These are phyloP conservation scores for Oxyteleia sp. DNA, from an alignment of 2,888 invertebrate genomes.

Conservation along the genomic window DNA sequence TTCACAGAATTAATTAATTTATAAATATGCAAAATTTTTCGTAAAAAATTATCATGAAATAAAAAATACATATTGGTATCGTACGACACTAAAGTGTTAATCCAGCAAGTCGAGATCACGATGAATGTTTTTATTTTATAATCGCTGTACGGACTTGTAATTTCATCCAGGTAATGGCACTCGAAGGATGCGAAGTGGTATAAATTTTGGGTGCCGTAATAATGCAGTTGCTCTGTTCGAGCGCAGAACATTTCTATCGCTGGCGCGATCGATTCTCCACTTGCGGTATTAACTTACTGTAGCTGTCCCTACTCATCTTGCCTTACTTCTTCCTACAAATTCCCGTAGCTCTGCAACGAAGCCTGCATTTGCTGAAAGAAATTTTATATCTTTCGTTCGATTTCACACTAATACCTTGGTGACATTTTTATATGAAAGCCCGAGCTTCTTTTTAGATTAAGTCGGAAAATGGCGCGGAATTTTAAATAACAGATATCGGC, in stretches of 20 bases:
- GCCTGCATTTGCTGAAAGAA: conserved; percentile 46
- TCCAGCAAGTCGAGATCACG: conserved; percentile 4
- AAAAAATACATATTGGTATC: too few relatives aligned
- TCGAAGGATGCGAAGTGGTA: conserved; percentile 48
- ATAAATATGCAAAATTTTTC: too few relatives aligned
- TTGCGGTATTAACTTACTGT: conserved; percentile 69
- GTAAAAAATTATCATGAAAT: too few relatives aligned
- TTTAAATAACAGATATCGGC: conserved; percentile 38
- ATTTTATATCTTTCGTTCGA: conserved; percentile 60
- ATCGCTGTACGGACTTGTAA: conserved; percentile 33
- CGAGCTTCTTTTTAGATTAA: conserved; percentile 46
- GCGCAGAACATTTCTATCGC: conserved; percentile 60
- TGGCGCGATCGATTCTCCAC: conserved; percentile 65
- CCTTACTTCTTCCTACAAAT: conserved; percentile 58
- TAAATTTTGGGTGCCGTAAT: conserved; percentile 54
- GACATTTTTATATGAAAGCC: conserved; percentile 61
- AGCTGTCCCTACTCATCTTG: conserved; percentile 68
- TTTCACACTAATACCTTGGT: conserved; percentile 59
- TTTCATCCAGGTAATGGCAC: conserved; percentile 52
- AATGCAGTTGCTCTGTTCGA: conserved; percentile 60
- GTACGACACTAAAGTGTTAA: too few relatives aligned
- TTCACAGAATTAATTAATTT: too few relatives aligned
- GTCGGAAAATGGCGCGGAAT: conserved; percentile 45
- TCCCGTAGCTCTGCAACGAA: conserved; percentile 46
- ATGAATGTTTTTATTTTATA: conserved; percentile 46